Evolutionary conservation across 92 coral and sea anemone genomes (phyloP).

Genomic region (Epizoanthus scotinus): DNA sequence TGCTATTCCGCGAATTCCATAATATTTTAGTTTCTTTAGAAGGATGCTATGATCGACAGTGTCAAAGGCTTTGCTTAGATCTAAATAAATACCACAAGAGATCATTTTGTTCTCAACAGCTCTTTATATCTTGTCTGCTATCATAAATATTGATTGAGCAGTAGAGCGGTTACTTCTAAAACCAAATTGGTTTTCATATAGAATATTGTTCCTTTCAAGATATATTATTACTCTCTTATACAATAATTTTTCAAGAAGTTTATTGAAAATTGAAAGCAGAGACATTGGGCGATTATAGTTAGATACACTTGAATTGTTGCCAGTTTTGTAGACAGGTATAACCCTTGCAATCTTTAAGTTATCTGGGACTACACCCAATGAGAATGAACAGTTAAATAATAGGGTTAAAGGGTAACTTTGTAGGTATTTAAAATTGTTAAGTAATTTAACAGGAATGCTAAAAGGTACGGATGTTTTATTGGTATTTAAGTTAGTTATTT

Average conservation of each 20-base stretch:
- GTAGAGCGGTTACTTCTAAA: conserved; percentile 8
- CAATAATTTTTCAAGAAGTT: no score
- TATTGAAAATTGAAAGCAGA: no score
- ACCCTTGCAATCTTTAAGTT: no score
- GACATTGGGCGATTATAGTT: conserved; percentile 53
- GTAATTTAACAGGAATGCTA: no score
- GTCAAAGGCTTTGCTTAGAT: conserved; percentile 53
- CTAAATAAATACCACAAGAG: conserved; percentile 56
- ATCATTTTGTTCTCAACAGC: conserved; percentile 31
- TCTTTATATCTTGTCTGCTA: conserved; percentile 36
- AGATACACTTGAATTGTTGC: conserved; percentile 10
- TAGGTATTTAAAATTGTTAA: background rate
- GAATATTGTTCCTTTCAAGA: conserved; percentile 22
- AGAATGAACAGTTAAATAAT: conserved; percentile 36
- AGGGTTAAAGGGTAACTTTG: conserved; percentile 21
- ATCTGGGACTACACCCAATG: conserved; percentile 49
- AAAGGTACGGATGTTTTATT: no score
- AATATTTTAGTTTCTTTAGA: no score
- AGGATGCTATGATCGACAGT: no score
- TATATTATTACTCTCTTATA: conserved; percentile 27
- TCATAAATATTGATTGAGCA: conserved; percentile 10
- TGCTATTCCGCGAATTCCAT: conserved; percentile 51
- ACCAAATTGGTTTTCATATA: no score
- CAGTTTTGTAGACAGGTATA: conserved; percentile 42
- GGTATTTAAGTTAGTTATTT: no score